phyloP scores from a whole-genome alignment of 2,113 vertebrate genomes.

The Polypterus bichir region DNA sequence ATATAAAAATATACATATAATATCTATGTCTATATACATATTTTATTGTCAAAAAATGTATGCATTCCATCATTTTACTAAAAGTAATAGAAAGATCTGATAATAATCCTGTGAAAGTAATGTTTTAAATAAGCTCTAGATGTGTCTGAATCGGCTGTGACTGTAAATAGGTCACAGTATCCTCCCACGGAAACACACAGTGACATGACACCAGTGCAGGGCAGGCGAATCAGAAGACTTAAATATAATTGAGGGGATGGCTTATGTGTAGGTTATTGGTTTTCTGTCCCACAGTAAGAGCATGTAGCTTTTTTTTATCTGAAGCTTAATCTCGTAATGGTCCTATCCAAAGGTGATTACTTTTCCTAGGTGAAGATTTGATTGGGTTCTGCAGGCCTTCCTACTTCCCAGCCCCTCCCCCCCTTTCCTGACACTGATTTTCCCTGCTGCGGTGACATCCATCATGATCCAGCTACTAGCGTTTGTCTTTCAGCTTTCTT shows the following conservation, averaged over 20 bases:
- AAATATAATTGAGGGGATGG: conserved; percentile 30
- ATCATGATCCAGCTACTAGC: no score
- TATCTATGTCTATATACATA: no score
- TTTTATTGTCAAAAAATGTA: no score
- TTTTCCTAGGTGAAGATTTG: conserved; percentile 34
- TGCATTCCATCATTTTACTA: no score
- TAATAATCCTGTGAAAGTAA: no score
- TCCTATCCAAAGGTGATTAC: conserved; percentile 37
- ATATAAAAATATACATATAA: no score
- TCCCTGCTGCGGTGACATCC: no score
- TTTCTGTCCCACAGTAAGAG: conserved; percentile 35
- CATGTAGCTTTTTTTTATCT: conserved; percentile 31
- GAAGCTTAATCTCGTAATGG: conserved; percentile 41
- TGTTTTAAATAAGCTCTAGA: no score
- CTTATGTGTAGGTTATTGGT: conserved; percentile 28
- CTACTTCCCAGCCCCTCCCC: no score
- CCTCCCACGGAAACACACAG: conserved; percentile 22
- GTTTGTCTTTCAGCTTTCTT: background rate
- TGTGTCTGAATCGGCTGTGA: no score
- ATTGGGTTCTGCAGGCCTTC: conserved; percentile 14
- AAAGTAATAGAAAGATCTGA: no score
- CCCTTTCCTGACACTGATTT: no score
- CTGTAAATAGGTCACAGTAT: conserved; percentile 31
- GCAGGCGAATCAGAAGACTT: conserved; percentile 33
- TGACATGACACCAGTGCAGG: conserved; percentile 30